Base-by-base conservation (phyloP, 2,888 invertebrate species). In the Drosophila engyochracea region DNA sequence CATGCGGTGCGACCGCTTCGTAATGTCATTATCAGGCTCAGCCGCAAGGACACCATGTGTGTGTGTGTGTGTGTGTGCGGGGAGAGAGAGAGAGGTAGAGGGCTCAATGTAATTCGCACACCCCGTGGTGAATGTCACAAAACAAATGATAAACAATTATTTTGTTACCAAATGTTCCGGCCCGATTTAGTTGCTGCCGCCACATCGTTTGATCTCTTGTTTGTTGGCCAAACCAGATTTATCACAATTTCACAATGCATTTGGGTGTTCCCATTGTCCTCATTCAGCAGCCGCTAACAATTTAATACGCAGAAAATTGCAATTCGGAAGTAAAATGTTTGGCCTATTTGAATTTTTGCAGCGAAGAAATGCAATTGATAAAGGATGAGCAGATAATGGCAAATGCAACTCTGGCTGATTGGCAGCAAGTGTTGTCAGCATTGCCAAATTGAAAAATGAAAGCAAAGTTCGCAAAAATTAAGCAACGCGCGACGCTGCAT, bases 81-180 rank as follows among this genome's bases (percentile, higher is more conserved):
- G 28, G 52, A 52, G 12, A 41, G 49, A 44, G 41, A 55, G 14
- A 14, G 14, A 5, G 14, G 5, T 25, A 28, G 39, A 52, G 41
- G 49, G 62, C 69, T 37, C 49, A 52, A 52, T 59, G 61, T 69
- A 66, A 75, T 82, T 79, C 75, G 79, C 82, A 81, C 74, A 70
- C 82, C 82, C 85, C 85, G 69, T 72, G 66, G 85, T 85, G 88
- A 83, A 84, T 85, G 82, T 89, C 87, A 82, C 89, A 87, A 73
- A 91, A 91, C 89, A 91, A 90, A 84, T 89, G 86, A 90, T 91
- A 91, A 92, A 89, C 88, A 91, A 83, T 82, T 85, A 82, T 83
- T 25, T 90, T 90, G 85, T 84, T 85, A 57, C 65, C 41, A 53
- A 82, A 73, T 73, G 61, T 66, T 75, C 54, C 71, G 79, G 82